These are phyloP conservation scores for Zaprionus lineosus DNA, from an alignment of 2,888 invertebrate species.

Conservation along the genomic window DNA sequence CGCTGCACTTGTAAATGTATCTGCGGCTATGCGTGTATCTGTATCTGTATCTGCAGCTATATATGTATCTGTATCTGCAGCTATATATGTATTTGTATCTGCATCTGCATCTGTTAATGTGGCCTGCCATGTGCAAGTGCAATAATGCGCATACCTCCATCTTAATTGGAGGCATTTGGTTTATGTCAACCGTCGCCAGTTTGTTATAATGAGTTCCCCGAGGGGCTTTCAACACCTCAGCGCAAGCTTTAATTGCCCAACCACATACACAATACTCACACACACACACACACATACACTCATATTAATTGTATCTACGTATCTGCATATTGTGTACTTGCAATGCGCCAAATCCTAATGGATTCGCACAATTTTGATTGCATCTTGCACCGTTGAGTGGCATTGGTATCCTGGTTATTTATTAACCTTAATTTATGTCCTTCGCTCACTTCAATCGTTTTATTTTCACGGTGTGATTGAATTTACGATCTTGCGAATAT, in stretches of 20 bases:
- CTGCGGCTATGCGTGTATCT: slow-evolving; percentile 14
- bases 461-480: slow-evolving; percentile 45
- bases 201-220: slow-evolving; percentile 79
- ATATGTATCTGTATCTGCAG: slow-evolving; percentile 15
- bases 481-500: slow-evolving; percentile 61
- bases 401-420: slow-evolving; percentile 31
- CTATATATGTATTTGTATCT: slow-evolving; percentile 20
- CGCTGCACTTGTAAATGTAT: slow-evolving; percentile 36
- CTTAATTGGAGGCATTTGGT: slow-evolving; percentile 83
- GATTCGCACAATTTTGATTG: slow-evolving; percentile 46
- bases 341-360: slow-evolving; percentile 61
- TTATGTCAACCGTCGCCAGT: slow-evolving; percentile 80
- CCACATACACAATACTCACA: slow-evolving; percentile 8
- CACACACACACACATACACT: neutral
- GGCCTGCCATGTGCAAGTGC: slow-evolving; percentile 14
- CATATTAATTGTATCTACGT: neutral
- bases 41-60: slow-evolving; percentile 17
- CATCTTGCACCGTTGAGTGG: slow-evolving; percentile 51
- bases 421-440: slow-evolving; percentile 36
- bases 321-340: slow-evolving; percentile 37
- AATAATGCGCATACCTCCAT: slow-evolving; percentile 35
- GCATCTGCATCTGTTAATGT: neutral
- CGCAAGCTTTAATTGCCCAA: slow-evolving; percentile 61
- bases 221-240: slow-evolving; percentile 77
- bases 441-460: slow-evolving; percentile 53